phyloP scores from a whole-genome alignment of 2,888 invertebrate species.

The Drosophila prostipennis region DNA sequence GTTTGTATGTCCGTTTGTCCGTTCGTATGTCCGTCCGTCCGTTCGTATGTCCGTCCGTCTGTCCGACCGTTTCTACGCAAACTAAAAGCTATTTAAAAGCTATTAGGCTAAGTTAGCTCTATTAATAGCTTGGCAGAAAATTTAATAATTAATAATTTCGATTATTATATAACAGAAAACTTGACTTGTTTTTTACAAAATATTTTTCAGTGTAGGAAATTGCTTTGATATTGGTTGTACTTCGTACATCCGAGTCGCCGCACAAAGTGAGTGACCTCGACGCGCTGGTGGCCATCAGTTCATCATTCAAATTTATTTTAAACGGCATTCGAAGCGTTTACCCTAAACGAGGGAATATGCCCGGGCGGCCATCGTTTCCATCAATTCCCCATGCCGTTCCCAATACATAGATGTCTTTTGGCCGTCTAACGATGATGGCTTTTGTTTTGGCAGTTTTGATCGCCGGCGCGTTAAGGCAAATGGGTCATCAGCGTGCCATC shows the following conservation, averaged over 20 bases:
- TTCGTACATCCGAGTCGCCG: constrained; percentile 18
- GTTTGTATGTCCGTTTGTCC: too few species aligned
- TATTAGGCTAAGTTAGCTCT: too few species aligned
- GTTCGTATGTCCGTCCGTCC: too few species aligned
- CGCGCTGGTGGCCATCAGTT: constrained; percentile 53
- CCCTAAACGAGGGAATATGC: constrained; percentile 65
- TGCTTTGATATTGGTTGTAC: constrained; percentile 29
- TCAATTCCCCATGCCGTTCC: constrained; percentile 6
- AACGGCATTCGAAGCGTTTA: constrained; percentile 75
- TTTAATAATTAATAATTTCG: too few species aligned
- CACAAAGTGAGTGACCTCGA: constrained; percentile 31
- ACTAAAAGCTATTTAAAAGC: too few species aligned
- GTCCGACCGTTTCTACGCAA: too few species aligned
- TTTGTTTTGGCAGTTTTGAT: constrained; percentile 80
- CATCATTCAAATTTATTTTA: constrained; percentile 80
- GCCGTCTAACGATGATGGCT: constrained; percentile 75
- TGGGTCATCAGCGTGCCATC: constrained; percentile 78
- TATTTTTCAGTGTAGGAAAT: not conserved
- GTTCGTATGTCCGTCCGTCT: too few species aligned
- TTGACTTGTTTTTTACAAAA: too few species aligned
- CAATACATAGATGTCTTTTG: constrained; percentile 23
- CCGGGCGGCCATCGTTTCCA: constrained; percentile 1
- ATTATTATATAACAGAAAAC: too few species aligned
- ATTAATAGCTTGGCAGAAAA: too few species aligned
- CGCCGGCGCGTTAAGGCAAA: constrained; percentile 75